Evolutionary conservation across 2,888 invertebrate species (phyloP), one percentile per base, ranked within the genome.

Genomic region (Ophion ventricosus): DNA sequence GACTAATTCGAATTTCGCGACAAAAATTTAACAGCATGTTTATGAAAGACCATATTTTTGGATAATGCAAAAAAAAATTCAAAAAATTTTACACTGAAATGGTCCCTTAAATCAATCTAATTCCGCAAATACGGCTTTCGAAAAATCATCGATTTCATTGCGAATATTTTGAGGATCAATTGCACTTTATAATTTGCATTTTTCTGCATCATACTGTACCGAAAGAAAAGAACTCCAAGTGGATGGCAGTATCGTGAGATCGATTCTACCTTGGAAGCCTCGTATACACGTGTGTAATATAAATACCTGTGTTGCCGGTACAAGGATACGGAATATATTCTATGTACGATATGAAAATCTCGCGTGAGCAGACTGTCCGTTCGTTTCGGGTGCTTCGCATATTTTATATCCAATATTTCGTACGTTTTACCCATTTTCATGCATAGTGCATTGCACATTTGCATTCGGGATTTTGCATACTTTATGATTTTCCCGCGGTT

Each of bases 391-490:
- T 82, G 70, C 82, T 82, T 67, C 87, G 83, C 82, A 86, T 87
- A 87, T 88, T 90, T 89, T 85, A 88, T 87, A 86, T 89, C 88
- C 88, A 88, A 91, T 91, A 90, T 91, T 90, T 91, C 89, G 87
- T 87, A 85, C 87, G 87, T 88, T 90, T 91, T 89, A 86, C 89
- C 90, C 89, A 91, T 92, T 92, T 91, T 91, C 91, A 91, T 90
- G 91, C 91, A 91, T 90, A 90, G 89, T 89, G 89, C 89, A 83
- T 86, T 87, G 81, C 85, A 70, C 89, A 91, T 92, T 92, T 92
- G 92, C 92, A 92, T 92, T 89, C 89, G 88, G 43, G 88, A 90
- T 91, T 92, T 91, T 92, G 91, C 91, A 92, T 91, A 91, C 89
- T 92, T 92, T 90, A 92, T 91, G 90, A 92, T 91, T 91, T 91